Evolutionary conservation across 2,797 vertebrate species (phyloP).

Genomic region (Cryptoprocta ferox): DNA sequence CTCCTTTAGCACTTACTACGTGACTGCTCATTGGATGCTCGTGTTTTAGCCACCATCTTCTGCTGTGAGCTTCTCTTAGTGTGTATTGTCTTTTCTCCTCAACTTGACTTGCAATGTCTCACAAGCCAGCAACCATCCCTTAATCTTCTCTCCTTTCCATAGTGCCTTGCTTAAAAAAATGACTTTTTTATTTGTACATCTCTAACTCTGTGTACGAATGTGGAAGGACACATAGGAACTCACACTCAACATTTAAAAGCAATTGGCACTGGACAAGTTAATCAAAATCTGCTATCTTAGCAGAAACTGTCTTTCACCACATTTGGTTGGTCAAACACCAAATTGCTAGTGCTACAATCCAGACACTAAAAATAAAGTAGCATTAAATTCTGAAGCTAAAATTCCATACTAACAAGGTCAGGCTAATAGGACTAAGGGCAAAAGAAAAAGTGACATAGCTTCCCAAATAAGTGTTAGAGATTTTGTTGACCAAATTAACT

Average conservation of each 20-base stretch:
- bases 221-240: not conserved
- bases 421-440: not conserved
- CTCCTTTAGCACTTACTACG: not conserved
- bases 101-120: not conserved
- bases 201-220: not conserved
- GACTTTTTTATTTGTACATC: not conserved
- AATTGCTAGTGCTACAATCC: not conserved
- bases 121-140: not conserved
- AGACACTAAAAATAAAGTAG: not conserved
- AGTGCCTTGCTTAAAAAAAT: not conserved
- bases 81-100: not conserved
- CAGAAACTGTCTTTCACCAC: slow-evolving; percentile 37
- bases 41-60: not conserved
- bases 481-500: not conserved
- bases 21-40: not conserved
- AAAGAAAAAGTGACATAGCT: not conserved
- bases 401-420: not conserved
- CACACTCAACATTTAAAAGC: not conserved
- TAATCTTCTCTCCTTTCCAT: not conserved
- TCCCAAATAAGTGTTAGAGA: not conserved
- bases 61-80: not conserved
- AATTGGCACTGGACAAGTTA: not conserved
- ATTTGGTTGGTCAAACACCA: not conserved
- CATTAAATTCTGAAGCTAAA: not conserved
- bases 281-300: not conserved